phyloP scores from a whole-genome alignment of 2,797 vertebrate genomes.

The Brachyrhaphis roseni region DNA sequence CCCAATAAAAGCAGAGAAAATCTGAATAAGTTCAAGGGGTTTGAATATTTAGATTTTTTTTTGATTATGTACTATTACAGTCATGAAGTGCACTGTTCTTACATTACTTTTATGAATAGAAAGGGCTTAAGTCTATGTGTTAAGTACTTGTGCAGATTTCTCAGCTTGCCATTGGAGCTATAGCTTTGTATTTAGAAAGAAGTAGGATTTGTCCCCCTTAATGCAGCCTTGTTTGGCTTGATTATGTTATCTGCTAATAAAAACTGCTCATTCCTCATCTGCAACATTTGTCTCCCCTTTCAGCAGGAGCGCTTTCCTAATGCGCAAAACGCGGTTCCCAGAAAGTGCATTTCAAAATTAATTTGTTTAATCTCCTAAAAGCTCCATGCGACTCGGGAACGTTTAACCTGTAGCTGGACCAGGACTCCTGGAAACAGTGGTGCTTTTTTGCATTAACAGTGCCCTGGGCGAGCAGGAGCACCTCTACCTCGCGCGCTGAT shows the following conservation, averaged over 20 bases:
- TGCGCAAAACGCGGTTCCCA: slow-evolving; percentile 28
- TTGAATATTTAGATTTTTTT: not conserved
- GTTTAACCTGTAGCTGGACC: slow-evolving; percentile 14
- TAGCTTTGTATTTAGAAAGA: not conserved
- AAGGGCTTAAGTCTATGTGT: not conserved
- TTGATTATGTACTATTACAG: no score
- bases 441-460: not conserved
- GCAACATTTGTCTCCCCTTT: slow-evolving; percentile 5
- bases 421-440: not conserved
- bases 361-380: slow-evolving; percentile 22
- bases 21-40: not conserved
- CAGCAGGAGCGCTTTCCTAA: not conserved
- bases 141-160: not conserved
- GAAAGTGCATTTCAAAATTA: slow-evolving; percentile 17
- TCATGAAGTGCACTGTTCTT: not conserved
- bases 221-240: slow-evolving; percentile 3
- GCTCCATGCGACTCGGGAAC: slow-evolving; percentile 1
- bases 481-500: not conserved
- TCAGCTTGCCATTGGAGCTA: not conserved
- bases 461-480: not conserved
- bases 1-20: not conserved
- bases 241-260: not conserved
- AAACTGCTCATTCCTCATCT: slow-evolving; percentile 3
- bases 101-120: not conserved
- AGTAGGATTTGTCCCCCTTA: slow-evolving; percentile 1